Conservation (phyloP, 2,797 vertebrate genomes). For the Danio kyathit region DNA sequence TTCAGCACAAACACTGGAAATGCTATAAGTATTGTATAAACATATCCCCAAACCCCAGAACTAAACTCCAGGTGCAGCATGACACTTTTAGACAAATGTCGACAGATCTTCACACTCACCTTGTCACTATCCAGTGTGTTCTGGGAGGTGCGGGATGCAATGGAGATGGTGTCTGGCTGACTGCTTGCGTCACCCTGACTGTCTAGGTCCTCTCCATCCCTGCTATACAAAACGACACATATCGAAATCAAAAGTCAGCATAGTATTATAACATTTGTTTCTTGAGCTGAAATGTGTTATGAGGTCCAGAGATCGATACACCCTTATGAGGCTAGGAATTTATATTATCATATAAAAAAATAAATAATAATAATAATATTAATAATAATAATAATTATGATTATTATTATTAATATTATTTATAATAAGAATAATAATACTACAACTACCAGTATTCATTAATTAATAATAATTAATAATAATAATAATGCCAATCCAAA, state of each 20-base stretch:
- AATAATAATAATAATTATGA: no score
- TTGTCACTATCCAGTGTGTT: constrained; percentile 90
- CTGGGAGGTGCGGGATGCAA: constrained; percentile 88
- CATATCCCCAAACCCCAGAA: background rate
- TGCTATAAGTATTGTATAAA: background rate
- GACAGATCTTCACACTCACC: constrained; percentile 70
- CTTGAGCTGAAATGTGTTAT: no score
- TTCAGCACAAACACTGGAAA: background rate
- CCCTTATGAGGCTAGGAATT: no score
- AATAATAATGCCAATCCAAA: no score
- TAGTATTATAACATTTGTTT: no score
- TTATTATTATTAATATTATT: no score
- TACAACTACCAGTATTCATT: no score
- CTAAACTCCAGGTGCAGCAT: background rate
- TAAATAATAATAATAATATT: no score
- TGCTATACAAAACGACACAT: constrained; percentile 55
- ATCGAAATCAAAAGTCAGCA: background rate
- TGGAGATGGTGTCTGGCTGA: constrained; percentile 88
- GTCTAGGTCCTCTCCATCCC: constrained; percentile 87
- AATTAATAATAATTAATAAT: no score
- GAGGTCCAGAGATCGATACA: no score
- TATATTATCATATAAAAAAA: no score
- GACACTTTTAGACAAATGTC: background rate
- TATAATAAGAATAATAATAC: no score
- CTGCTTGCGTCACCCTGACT: constrained; percentile 90